Base-by-base conservation (phyloP, 2,113 vertebrate species). In the Meles meles region DNA sequence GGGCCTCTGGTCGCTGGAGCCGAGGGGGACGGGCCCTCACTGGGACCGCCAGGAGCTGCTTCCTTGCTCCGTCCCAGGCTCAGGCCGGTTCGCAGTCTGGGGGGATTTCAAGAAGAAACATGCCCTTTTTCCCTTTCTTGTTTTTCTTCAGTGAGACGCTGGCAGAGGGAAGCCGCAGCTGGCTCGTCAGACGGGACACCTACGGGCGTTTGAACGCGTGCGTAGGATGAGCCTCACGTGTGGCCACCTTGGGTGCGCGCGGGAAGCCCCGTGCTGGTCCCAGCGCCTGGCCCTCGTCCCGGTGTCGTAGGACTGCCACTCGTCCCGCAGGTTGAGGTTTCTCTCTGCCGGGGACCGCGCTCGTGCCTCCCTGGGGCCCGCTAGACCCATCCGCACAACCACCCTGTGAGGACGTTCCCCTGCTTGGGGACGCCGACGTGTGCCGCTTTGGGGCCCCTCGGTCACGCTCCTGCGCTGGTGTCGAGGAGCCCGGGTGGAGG, bases 341-440 rank as follows among this genome's bases (percentile, higher is more conserved):
- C 1, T 61, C 34, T 42, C 6, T 3, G 25, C 42, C 0, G 1
- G 44, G 10, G 25, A 1, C 34, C 1, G 13, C 1, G 0, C 20
- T 17, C 6, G 21, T 3, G 0, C 67, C 83, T 59, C 8, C 2
- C n/a, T 13, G 0, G 1, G 20, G n/a, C 39, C 61, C 18, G 0
- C 44, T 0, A 2, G 11, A 13, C 5, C 7, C 0, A 17, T 18
- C 31, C 7, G 20, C 37, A 5, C 13, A 34, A 6, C 17, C n/a
- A 9, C 52, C 4, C 3, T 2, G 0, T 1, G 82, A 17, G 42
- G 17, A 2, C 6, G 34, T 42, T 52, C 20, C 7, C 31, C 39
- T 15, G 47, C 21, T 42, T 2, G 7, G 13, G 67, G 42, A 0
- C 0, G 0, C 57, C 3, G 49, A 6, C 3, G 0, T 2, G 0